A percentile compares a stretch with the other conserved stretches of the same genome.
phyloP scores from a whole-genome alignment of 2,797 vertebrate genomes.

The Sternarchorhynchus goeldii region DNA sequence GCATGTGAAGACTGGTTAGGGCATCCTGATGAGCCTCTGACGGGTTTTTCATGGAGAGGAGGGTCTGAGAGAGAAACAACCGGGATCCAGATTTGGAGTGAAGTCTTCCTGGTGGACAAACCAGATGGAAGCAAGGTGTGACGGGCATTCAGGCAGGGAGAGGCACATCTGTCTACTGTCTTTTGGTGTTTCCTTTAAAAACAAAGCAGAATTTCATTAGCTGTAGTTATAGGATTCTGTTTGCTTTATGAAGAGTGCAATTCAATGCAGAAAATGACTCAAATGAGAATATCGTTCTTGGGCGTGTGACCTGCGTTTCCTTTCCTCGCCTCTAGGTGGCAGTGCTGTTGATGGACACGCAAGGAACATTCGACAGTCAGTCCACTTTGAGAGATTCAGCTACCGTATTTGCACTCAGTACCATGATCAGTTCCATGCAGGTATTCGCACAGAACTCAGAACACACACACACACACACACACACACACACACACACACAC shows the following conservation, averaged over 20 bases:
- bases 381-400: constrained; percentile 96
- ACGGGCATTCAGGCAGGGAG: background rate
- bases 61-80: constrained; percentile 97
- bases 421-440: constrained; percentile 99
- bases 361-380: constrained; percentile 98
- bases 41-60: constrained; percentile 96
- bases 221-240: too few relatives aligned
- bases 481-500: background rate
- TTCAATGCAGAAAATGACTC: background rate
- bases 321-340: constrained; percentile 80
- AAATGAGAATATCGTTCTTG: constrained; percentile 4
- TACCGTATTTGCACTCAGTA: constrained; percentile 97
- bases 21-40: constrained; percentile 88
- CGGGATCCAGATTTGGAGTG: constrained; percentile 98
- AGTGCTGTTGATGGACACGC: constrained; percentile 96
- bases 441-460: constrained; percentile 65
- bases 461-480: background rate
- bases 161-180: background rate
- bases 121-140: constrained; percentile 89
- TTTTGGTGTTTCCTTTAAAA: background rate
- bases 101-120: constrained; percentile 94
- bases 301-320: background rate
- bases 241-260: background rate
- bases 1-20: constrained; percentile 89
- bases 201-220: too few relatives aligned